These are phyloP conservation scores for Matsumyia berberina DNA, from an alignment of 2,888 invertebrate genomes.

Conservation along the genomic window DNA sequence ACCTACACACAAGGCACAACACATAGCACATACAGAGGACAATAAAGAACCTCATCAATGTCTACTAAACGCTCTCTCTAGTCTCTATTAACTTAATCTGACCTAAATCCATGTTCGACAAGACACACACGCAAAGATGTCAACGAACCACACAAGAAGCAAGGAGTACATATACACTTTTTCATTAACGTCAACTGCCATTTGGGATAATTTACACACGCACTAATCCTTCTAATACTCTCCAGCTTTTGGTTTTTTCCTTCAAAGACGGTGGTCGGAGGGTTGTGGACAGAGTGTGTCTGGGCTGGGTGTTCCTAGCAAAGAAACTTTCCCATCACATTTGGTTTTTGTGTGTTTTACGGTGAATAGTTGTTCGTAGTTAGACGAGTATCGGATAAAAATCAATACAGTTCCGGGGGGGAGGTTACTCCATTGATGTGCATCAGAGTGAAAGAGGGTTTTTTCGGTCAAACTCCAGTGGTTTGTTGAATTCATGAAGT, in stretches of 20 bases:
- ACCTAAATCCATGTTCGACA: slow-evolving; percentile 37
- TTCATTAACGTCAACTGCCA: slow-evolving; percentile 50
- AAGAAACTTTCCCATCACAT: not conserved
- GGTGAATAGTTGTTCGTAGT: no score
- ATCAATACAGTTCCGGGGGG: no score
- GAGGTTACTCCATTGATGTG: no score
- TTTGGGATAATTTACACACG: slow-evolving; percentile 36
- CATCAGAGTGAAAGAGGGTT: no score
- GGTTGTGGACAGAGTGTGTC: not conserved
- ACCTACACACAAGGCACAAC: not conserved
- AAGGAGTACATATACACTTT: slow-evolving; percentile 22
- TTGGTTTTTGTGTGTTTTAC: not conserved
- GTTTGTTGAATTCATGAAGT: no score
- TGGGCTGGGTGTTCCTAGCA: not conserved
- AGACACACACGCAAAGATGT: slow-evolving; percentile 15
- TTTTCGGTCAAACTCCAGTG: no score
- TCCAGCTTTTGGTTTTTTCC: not conserved
- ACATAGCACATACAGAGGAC: not conserved
- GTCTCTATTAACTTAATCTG: slow-evolving; percentile 18
- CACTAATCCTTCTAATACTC: slow-evolving; percentile 42
- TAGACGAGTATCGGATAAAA: no score
- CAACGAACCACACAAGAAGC: slow-evolving; percentile 8
- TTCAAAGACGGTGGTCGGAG: not conserved
- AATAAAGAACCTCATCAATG: slow-evolving; percentile 22
- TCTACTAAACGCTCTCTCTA: slow-evolving; percentile 1